Evolutionary conservation across 2,888 invertebrate species (phyloP).

Genomic region (Macrosiphum euphorbiae): DNA sequence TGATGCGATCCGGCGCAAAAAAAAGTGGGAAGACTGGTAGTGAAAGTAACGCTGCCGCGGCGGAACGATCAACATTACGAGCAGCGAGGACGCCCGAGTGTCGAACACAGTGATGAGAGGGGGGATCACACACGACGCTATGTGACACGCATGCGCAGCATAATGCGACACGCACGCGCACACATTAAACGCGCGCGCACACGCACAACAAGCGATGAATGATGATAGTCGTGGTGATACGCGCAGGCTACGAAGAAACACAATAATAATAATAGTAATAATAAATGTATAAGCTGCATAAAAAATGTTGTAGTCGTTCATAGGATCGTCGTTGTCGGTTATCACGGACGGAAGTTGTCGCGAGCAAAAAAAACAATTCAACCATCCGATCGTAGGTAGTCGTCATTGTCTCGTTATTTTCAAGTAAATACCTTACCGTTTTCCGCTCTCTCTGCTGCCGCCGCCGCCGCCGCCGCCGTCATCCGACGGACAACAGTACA

Average conservation of each 20-base stretch:
- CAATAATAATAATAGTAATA: constrained; percentile 5
- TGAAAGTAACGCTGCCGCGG: background rate
- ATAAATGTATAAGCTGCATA: background rate
- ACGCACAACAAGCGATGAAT: background rate
- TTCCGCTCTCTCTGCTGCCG: background rate
- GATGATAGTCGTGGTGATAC: background rate
- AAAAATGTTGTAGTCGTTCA: background rate
- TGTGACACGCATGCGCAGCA: background rate
- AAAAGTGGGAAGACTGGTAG: background rate
- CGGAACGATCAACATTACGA: background rate
- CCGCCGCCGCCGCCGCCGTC: background rate
- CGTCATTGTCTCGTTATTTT: background rate
- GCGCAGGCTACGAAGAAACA: background rate
- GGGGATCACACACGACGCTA: background rate
- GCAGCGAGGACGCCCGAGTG: background rate
- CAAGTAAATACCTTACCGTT: background rate
- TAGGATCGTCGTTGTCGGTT: background rate
- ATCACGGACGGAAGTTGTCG: background rate
- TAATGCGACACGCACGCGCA: background rate
- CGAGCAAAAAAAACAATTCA: background rate
- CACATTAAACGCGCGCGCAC: background rate
- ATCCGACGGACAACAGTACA: background rate
- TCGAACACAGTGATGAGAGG: background rate
- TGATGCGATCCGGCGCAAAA: background rate
- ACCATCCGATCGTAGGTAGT: background rate